Evolutionary conservation across 2,113 vertebrate species (phyloP).

Genomic region (Strix uralensis): DNA sequence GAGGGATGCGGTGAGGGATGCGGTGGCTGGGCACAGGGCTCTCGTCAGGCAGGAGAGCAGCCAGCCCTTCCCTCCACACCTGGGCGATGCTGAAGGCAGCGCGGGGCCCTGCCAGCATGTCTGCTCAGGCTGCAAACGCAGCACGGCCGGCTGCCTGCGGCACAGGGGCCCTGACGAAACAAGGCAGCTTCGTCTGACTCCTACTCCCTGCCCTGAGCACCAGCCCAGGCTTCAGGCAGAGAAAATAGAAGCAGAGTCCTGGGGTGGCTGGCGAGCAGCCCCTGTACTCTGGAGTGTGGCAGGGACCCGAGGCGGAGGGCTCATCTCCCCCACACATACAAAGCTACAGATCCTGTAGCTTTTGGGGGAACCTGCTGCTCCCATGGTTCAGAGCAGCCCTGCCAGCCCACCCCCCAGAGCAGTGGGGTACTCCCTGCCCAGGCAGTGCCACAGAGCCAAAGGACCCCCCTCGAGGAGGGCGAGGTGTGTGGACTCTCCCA

Average conservation of each 20-base stretch:
- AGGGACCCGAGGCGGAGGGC: accelerated
- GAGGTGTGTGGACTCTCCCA: background rate
- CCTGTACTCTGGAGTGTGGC: background rate
- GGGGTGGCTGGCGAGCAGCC: background rate
- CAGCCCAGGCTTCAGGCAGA: background rate
- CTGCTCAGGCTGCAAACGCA: background rate
- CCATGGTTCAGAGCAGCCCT: background rate
- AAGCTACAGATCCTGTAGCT: background rate
- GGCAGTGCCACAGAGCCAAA: background rate
- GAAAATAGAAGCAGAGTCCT: background rate
- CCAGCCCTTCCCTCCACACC: background rate
- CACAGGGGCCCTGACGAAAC: background rate
- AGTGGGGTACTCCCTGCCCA: background rate
- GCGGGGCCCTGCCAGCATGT: accelerated
- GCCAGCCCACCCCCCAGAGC: background rate
- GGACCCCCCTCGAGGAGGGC: accelerated
- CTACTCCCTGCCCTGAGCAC: background rate
- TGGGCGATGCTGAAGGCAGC: background rate
- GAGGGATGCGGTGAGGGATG: background rate
- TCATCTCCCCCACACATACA: background rate
- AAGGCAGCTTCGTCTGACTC: background rate
- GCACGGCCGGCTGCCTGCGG: accelerated
- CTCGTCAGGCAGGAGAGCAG: background rate
- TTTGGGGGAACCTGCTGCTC: background rate
- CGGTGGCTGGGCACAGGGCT: background rate